Percentiles rank a stretch among this genome's conserved stretches.
phyloP scores from a whole-genome alignment of 2,113 vertebrate genomes.

The Poeciliopsis occidentalis region DNA sequence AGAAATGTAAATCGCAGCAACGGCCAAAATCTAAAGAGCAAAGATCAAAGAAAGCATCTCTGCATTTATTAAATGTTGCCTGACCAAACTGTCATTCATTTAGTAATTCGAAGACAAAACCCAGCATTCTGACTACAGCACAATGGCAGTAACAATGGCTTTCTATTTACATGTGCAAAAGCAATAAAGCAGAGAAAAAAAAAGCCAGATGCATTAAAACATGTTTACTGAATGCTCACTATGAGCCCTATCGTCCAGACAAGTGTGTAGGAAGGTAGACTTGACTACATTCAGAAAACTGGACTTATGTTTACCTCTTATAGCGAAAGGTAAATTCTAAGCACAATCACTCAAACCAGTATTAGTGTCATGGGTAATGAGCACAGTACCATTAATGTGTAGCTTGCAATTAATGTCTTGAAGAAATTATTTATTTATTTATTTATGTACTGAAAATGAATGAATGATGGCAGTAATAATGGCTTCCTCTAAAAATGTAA shows the following conservation, averaged over 20 bases:
- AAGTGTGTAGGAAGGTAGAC: no score
- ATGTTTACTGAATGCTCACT: background rate
- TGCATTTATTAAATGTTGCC: no score
- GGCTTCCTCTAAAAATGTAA: slow-evolving; percentile 30
- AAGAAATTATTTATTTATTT: background rate
- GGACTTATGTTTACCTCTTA: no score
- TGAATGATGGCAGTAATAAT: slow-evolving; percentile 12
- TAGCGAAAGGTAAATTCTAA: no score
- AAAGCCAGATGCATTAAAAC: slow-evolving; percentile 10
- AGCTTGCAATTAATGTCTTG: background rate
- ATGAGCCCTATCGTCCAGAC: no score
- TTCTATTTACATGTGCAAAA: slow-evolving; percentile 30
- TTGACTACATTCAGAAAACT: no score
- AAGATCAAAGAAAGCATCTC: no score
- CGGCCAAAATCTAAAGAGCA: no score
- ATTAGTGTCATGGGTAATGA: background rate
- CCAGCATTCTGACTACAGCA: background rate
- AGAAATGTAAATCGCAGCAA: background rate
- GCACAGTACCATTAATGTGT: background rate
- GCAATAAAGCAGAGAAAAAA: slow-evolving; percentile 41
- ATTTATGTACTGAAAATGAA: background rate
- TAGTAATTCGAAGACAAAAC: slow-evolving; percentile 7
- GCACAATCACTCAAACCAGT: no score
- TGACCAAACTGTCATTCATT: background rate
- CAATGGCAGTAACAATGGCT: slow-evolving; percentile 13